Evolutionary conservation across 2,888 invertebrate species (phyloP), one percentile per base, ranked within the genome.

Genomic region (Leptopterna dolabrata): DNA sequence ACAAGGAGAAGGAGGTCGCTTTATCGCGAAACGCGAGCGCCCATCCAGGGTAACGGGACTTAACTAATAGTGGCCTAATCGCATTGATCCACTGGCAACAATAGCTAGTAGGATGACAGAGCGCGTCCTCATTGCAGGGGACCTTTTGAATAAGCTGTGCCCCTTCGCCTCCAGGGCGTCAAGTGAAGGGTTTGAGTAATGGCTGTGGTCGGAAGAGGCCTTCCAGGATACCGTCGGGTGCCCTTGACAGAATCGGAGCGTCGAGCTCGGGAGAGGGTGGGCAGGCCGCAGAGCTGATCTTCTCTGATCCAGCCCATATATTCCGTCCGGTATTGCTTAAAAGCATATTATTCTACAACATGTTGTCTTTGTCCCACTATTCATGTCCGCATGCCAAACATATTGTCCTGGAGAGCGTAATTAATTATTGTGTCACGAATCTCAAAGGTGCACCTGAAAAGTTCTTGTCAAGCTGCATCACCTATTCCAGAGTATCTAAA

Each of bases 31-130:
- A 16, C 73, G 14, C 73, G 36, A 73, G 36, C 73, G 36, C 73
- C 73, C 73, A 63, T 11, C 27, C 29, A 14, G 71, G 0, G 2
- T 14, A n/a, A n/a, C n/a, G 13, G 41, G 73, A 73, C n/a, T 73
- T 4, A 24, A 78, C 78, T 78, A 78, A 78, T 78, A 43, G 78
- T 24, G 27, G 78, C 45, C 78, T 78, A 78, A 78, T 78, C 78
- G 78, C 78, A 27, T 41, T 43, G 47, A 78, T 78, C 78, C 78
- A 43, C 27, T 78, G 30, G 41, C 45, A 78, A 78, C 78, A 78
- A 78, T 45, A 73, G 73, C 73, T n/a, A 4, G 24, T 30, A 19
- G 16, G 47, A 78, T 78, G 47, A 78, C 78, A 45, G 78, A 43
- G 43, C 78, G 19, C 45, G 16, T 45, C 27, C 36, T n/a, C 43